phyloP scores from a whole-genome alignment of 2,113 vertebrate genomes.

The Herpetotheres cachinnans region DNA sequence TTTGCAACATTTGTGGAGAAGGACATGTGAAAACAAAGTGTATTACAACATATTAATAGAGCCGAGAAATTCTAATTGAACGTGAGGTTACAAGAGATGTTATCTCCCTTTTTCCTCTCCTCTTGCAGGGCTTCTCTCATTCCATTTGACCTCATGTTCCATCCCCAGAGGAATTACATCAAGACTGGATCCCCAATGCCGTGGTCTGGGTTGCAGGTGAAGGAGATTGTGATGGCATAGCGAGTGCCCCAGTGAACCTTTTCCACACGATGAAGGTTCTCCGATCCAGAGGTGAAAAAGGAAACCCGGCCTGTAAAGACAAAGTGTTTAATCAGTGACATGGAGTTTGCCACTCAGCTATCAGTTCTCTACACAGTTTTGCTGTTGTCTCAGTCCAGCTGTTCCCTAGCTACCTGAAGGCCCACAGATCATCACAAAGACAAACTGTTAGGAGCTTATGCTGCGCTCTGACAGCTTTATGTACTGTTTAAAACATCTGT shows the following conservation, averaged over 20 bases:
- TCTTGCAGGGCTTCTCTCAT: slow-evolving; percentile 17
- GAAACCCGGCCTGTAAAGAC: slow-evolving; percentile 85
- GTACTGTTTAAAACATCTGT: neutral
- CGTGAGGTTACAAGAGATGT: neutral
- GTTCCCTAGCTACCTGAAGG: neutral
- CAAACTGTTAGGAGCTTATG: neutral
- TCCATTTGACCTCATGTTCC: neutral
- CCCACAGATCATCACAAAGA: neutral
- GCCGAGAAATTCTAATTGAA: neutral
- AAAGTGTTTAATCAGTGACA: neutral
- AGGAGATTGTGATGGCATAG: slow-evolving; percentile 95
- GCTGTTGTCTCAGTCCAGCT: neutral
- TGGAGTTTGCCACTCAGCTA: neutral
- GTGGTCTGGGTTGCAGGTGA: slow-evolving; percentile 88
- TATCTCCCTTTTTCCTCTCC: neutral
- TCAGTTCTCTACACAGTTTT: neutral
- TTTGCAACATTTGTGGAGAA: neutral
- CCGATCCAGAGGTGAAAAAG: slow-evolving; percentile 96
- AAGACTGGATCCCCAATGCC: slow-evolving; percentile 83
- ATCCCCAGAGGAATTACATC: neutral
- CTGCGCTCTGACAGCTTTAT: neutral
- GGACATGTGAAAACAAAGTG: neutral
- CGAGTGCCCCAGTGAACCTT: slow-evolving; percentile 92
- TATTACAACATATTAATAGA: neutral
- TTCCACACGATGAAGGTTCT: slow-evolving; percentile 95